Conservation (phyloP, 2,113 vertebrate genomes). For the Neolamprologus variostigma region DNA sequence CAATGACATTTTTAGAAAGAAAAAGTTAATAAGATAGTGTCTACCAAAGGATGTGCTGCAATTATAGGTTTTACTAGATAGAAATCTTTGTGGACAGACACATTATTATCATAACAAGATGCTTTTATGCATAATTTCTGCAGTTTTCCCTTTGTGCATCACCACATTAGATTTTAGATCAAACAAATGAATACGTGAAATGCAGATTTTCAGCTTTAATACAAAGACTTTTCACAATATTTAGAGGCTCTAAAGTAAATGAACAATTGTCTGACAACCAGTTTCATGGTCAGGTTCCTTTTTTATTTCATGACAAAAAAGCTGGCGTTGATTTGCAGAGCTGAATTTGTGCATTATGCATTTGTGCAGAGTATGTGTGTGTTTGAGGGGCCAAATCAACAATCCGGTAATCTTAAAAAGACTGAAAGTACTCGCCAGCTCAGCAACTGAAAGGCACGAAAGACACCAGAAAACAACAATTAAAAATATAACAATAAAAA, state of each 20-base stretch:
- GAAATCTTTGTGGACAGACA: background rate
- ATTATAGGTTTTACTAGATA: background rate
- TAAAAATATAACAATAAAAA: background rate
- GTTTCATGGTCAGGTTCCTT: background rate
- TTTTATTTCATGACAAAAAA: background rate
- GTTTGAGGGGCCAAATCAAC: background rate
- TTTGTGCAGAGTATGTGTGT: background rate
- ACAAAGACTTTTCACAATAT: background rate
- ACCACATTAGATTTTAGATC: background rate
- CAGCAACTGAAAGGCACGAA: background rate
- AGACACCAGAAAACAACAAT: background rate
- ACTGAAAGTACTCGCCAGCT: background rate
- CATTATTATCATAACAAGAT: background rate
- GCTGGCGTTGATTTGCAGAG: background rate
- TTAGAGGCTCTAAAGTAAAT: background rate
- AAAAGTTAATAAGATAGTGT: background rate
- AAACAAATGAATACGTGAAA: background rate
- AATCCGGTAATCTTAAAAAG: background rate
- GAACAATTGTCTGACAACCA: background rate
- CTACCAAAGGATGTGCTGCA: background rate
- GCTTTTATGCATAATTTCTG: background rate
- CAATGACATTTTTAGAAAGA: background rate
- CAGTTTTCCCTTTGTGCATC: background rate
- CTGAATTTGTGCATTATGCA: background rate
- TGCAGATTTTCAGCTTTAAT: background rate